phyloP scores from a whole-genome alignment of 2,797 vertebrate genomes.

The Phoebastria nigripes region DNA sequence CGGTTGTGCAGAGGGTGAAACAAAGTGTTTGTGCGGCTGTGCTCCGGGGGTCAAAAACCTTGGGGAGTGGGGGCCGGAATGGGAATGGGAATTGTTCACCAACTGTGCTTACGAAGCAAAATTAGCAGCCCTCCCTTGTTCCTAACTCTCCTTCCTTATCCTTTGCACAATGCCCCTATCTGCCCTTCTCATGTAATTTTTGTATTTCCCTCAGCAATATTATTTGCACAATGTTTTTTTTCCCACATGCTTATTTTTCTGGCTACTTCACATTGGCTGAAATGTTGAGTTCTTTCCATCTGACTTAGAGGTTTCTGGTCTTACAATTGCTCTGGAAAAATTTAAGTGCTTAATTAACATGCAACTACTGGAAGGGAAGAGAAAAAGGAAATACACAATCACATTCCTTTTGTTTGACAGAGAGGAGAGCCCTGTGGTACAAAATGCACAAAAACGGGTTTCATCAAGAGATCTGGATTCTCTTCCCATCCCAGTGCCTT shows the following conservation, averaged over 20 bases:
- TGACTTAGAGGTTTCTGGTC: conserved; percentile 46
- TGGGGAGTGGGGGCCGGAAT: neutral
- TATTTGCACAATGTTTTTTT: conserved; percentile 24
- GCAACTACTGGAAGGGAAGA: neutral
- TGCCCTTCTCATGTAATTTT: conserved; percentile 17
- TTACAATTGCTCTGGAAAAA: conserved; percentile 36
- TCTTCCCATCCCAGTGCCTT: neutral
- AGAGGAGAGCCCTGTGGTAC: neutral
- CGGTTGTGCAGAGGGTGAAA: rapidly evolving
- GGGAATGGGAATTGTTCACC: neutral
- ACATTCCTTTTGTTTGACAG: neutral
- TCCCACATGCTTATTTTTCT: conserved; percentile 5
- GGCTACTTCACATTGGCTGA: neutral
- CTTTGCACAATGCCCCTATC: neutral
- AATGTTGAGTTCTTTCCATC: conserved; percentile 40
- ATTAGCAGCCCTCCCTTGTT: neutral
- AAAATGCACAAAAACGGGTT: neutral
- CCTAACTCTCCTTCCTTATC: neutral
- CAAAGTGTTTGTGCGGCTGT: neutral
- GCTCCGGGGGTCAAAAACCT: neutral
- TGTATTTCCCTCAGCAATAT: conserved; percentile 8
- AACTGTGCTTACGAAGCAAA: neutral
- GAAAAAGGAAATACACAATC: neutral
- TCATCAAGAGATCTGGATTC: neutral
- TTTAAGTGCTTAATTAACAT: conserved; percentile 4